A percentile compares a stretch with the other conserved stretches of the same genome.
These are phyloP conservation scores for Meles meles DNA, from an alignment of 2,113 vertebrate species.

Conservation along the genomic window DNA sequence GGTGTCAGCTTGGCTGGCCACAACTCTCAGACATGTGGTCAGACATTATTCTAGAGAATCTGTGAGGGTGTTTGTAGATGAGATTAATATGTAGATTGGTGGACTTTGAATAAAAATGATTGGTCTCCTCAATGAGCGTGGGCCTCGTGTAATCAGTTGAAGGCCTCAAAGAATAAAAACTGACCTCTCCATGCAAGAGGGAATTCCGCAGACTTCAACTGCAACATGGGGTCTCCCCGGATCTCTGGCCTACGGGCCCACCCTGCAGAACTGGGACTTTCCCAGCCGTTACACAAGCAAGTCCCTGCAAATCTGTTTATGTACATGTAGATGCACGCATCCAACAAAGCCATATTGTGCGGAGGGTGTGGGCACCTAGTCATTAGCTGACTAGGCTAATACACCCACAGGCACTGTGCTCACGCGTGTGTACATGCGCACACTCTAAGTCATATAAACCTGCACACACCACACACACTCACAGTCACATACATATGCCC, in stretches of 20 bases:
- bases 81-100: neutral
- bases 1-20: neutral
- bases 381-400: neutral
- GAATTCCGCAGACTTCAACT: neutral
- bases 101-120: neutral
- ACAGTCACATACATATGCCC: neutral
- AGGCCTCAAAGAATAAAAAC: neutral
- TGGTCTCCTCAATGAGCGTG: neutral
- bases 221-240: accelerated
- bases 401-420: neutral
- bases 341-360: neutral
- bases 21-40: neutral
- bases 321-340: accelerated
- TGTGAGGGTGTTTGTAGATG: neutral
- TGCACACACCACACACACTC: no score
- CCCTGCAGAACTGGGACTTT: neutral
- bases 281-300: neutral
- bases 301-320: neutral
- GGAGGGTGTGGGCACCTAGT: neutral
- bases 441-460: no score
- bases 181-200: neutral
- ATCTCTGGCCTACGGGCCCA: neutral
- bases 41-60: neutral
- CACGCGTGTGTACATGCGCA: no score
- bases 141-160: neutral